These are phyloP conservation scores for Eulemur macaco DNA, from an alignment of 2,113 vertebrate genomes.

Conservation along the genomic window DNA sequence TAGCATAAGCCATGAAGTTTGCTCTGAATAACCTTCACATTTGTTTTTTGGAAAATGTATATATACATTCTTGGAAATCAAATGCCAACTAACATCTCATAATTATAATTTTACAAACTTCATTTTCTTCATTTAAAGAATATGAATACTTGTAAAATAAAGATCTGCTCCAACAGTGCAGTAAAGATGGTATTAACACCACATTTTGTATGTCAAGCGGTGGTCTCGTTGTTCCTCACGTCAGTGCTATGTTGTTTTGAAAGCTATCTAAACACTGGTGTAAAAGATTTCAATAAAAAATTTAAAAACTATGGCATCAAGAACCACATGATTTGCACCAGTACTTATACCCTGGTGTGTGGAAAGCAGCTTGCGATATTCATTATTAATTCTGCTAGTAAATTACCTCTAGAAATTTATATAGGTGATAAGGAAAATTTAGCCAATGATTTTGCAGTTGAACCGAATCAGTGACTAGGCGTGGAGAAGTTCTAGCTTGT, in stretches of 20 bases:
- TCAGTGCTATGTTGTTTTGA: not conserved
- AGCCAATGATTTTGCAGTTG: not conserved
- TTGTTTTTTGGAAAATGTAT: conserved; percentile 29
- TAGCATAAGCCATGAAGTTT: not conserved
- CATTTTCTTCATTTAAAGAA: conserved; percentile 21
- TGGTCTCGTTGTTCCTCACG: not conserved
- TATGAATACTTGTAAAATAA: not conserved
- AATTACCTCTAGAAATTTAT: not conserved
- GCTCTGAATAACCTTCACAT: conserved; percentile 13
- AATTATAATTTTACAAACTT: not conserved
- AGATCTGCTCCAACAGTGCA: not conserved
- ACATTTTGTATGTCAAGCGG: not conserved
- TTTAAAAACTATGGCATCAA: not conserved
- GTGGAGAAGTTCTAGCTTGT: not conserved
- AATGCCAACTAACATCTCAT: not conserved
- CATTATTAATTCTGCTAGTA: not conserved
- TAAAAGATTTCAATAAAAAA: not conserved
- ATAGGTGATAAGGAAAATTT: not conserved
- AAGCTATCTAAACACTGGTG: not conserved
- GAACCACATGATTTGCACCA: not conserved
- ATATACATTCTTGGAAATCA: conserved; percentile 39
- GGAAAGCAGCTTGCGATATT: not conserved
- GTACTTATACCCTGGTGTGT: not conserved
- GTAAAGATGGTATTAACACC: not conserved
- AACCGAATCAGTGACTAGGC: not conserved